Evolutionary conservation across 2,888 invertebrate genomes (phyloP), one percentile per base, ranked within the genome.

Genomic region (Apodemia duryi): DNA sequence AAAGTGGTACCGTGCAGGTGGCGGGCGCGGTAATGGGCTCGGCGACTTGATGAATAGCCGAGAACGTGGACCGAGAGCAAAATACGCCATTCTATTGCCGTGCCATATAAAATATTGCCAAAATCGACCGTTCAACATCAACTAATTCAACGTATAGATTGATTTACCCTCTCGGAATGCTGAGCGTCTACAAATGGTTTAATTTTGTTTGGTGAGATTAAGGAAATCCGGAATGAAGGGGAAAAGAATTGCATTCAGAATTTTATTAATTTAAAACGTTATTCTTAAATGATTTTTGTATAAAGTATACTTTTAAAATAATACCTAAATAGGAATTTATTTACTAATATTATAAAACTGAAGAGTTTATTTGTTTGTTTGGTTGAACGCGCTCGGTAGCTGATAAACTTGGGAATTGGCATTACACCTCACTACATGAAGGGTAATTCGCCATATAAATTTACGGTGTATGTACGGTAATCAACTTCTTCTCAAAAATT

Each of bases 101-200:
- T 82, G 84, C 75, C 82, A 80, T 80, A 80, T 88, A 84, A 87
- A 88, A 87, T 86, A 88, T 87, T 82, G 78, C 85, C 84, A 70
- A 86, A 86, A 88, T 85, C 85, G 82, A 81, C 83, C 82, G 83
- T 80, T 85, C 83, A 86, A 86, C 84, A 84, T 85, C 85, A 84
- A 84, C 84, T 87, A 88, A 88, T 88, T 87, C 83, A 88, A 86
- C 82, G 82, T 86, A 83, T 85, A 84, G 85, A 88, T 88, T 86
- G 88, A 88, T 88, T 88, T 84, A 87, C 81, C 81, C 74, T 73
- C 77, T 73, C 70, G 69, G 73, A 72, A 76, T 75, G 71, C 76
- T 72, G 79, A 81, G 72, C 81, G 77, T 83, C 83, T 82, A 85
- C 84, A 85, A 88, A 86, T 86, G 84, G 81, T 86, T 86, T 85